Evolutionary conservation across 2,113 vertebrate species (phyloP), one percentile per base, ranked within the genome.

Genomic region (Nannospalax galili): DNA sequence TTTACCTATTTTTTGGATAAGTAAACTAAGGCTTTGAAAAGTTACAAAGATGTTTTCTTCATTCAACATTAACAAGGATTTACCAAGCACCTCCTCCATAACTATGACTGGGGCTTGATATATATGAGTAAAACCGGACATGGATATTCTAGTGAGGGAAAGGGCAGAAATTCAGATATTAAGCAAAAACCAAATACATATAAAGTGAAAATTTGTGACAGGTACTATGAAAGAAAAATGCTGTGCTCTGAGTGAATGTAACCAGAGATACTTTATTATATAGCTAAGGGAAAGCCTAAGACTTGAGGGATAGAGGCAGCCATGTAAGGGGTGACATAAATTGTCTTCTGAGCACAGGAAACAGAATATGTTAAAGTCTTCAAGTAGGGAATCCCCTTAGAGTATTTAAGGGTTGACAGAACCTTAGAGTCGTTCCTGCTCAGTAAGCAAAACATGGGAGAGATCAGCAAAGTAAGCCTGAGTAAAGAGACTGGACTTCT

Each of bases 1-100:
- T 93, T n/a, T 56, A n/a, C 26, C 30, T 70, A 77, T 88, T 95
- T 96, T 91, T 95, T 81, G 92, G n/a, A 75, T 82, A 9, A 85
- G 35, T 32, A 95, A 92, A 95, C 26, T 73, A 92, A 90, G 15
- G 37, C 30, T 92, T 73, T 84, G 17, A 92, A 92, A 78, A 16
- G 11, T 56, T 58, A 64, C 17, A 62, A 10, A 82, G 62, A 42
- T 92, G 40, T 92, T 65, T 95, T 90, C 84, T 77, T 84, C 67
- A 84, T 67, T 93, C 32, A 93, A 16, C n/a, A 58, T 85, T 82
- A 91, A 64, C 32, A 40, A 80, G 60, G 40, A 81, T 84, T 78
- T 86, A 72, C 28, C 86, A 24, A 75, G 58, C 70, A 86, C 30
- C 4, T 89, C 37, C 32, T 94, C 22, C 58, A 35, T 52, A 75